These are phyloP conservation scores for Chymomyza amoena DNA, from an alignment of 2,888 invertebrate species.

Conservation along the genomic window DNA sequence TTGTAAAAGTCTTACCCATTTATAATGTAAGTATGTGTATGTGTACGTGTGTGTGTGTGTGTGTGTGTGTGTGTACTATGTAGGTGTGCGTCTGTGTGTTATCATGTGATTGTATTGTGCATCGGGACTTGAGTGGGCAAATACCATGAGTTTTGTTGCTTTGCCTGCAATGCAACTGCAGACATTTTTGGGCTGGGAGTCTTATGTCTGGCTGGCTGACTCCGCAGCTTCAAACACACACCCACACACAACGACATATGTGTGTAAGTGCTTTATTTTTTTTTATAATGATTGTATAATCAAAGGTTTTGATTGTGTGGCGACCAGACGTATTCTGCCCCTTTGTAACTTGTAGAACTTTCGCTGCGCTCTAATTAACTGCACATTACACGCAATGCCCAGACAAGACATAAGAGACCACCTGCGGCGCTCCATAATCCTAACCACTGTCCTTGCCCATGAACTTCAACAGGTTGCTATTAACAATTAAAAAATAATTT, in stretches of 20 bases:
- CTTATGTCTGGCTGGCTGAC: neutral
- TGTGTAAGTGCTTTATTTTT: constrained; percentile 7
- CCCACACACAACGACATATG: neutral
- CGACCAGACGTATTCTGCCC: neutral
- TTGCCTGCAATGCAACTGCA: constrained; percentile 51
- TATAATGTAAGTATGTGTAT: neutral
- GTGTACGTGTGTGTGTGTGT: no score
- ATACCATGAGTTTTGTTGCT: constrained; percentile 69
- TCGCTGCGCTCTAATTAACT: neutral
- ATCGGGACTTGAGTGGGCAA: constrained; percentile 60
- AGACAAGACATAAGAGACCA: neutral
- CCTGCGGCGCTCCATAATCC: neutral
- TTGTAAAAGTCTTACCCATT: no score
- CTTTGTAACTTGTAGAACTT: neutral
- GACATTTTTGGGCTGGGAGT: neutral
- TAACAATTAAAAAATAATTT: neutral
- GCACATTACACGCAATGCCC: neutral
- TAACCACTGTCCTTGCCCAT: no score
- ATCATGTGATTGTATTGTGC: neutral
- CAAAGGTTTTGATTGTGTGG: constrained; percentile 52
- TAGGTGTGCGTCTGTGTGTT: no score
- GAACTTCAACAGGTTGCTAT: neutral
- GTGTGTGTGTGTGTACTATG: no score
- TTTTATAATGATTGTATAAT: constrained; percentile 43
- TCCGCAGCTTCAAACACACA: neutral